Evolutionary conservation across 2,888 invertebrate species (phyloP), one percentile per base, ranked within the genome.

Genomic region (Cheilosia vulpina): DNA sequence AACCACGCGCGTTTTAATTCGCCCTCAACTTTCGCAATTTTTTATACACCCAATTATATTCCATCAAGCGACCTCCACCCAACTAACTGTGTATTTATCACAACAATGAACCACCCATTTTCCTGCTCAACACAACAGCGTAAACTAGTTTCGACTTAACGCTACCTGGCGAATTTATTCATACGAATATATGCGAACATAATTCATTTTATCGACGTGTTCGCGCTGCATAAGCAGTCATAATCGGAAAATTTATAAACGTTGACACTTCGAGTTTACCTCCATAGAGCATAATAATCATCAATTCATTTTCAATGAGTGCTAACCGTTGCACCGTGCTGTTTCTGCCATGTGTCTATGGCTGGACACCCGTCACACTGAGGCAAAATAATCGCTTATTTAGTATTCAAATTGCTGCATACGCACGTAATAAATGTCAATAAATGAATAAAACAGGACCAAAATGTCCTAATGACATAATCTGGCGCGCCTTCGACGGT

Each of bases 321-420:
- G n/a, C 43, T 15, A 9, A 5, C 6, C 43, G 17, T 7, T 27
- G 38, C 52, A 57, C 9, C 34, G 13, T 2, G n/a, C 19, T 19
- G 31, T 17, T 24, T 60, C 31, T 24, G 38, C 24, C 60, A 41
- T 66, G 57, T 71, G 57, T 71, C 57, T 63, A 41, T 24, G 50
- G 38, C 60, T 34, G 27, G 24, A 47, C 53, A 53, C 34, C 52
- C 52, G 58, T 45, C 71, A 38, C 65, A 72, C n/a, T n/a, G 13
- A 38, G 15, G 2, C 53, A 63, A 84, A 80, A 84, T 84, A 80
- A 80, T 84, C 75, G 75, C 75, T 71, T 75, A 84, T 84, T 84
- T 75, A 65, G 69, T 84, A 84, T 84, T 84, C 84, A 75, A 79
- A 84, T 84, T 73, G 83, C 78, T 80, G 66, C 84, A 71, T 71